phyloP scores from a whole-genome alignment of 2,113 vertebrate species.

The Oriolus oriolus region DNA sequence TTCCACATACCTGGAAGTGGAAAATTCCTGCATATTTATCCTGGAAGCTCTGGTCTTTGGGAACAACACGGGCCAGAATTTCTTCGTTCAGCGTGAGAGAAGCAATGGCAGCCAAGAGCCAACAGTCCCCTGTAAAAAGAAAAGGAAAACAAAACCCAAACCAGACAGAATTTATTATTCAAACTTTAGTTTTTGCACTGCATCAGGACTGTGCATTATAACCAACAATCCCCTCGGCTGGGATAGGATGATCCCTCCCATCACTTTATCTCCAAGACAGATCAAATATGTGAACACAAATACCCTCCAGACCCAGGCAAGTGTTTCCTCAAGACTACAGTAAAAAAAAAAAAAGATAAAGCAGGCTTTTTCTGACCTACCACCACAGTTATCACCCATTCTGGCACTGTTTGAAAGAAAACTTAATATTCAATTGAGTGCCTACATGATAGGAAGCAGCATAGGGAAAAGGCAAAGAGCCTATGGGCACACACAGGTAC shows the following conservation, averaged over 20 bases:
- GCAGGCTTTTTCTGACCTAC: not conserved
- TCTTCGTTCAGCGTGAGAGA: slow-evolving; percentile 82
- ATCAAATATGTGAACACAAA: not conserved
- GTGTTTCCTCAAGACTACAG: not conserved
- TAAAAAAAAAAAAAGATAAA: not conserved
- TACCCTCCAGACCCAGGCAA: not conserved
- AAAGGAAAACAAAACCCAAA: not conserved
- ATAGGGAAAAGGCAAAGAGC: not conserved
- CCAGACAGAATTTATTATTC: not conserved
- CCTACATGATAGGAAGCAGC: not conserved
- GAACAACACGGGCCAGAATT: slow-evolving; percentile 77
- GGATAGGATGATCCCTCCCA: not conserved
- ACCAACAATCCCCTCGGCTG: not conserved
- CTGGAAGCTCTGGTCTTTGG: slow-evolving; percentile 79
- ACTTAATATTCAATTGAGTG: not conserved
- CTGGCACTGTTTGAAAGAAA: not conserved
- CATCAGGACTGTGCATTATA: not conserved
- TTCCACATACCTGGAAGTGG: slow-evolving; percentile 80
- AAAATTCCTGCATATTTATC: slow-evolving; percentile 85
- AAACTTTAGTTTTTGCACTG: not conserved
- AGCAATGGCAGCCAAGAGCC: slow-evolving; percentile 86
- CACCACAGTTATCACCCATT: not conserved
- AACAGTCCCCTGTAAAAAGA: slow-evolving; percentile 78
- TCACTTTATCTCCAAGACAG: not conserved
- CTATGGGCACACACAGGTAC: not conserved